Base-by-base conservation (phyloP, 2,113 vertebrate genomes). In the Aegithalos caudatus region DNA sequence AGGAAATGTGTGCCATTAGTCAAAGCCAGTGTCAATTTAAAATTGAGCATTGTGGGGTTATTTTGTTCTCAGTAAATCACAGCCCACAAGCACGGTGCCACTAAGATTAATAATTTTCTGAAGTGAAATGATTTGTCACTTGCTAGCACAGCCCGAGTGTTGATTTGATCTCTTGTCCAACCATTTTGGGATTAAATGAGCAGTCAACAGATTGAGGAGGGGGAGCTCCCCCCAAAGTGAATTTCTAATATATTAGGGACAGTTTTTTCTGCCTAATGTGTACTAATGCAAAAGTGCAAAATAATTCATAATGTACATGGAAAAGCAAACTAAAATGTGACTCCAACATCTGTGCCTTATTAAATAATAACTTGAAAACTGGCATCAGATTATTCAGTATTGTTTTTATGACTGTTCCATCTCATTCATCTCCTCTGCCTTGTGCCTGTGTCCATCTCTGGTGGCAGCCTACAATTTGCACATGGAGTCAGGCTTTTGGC, bases 61-160 rank as follows among this genome's bases (percentile, higher is more conserved):
- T 97, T 98, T 95, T 94, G 85, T 97, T 91, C 81, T 28, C 90
- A 58, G 35, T 97, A 94, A 95, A 97, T 98, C 98, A 91, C 28
- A 25, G 95, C 92, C 42, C 65, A 88, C 44, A 4, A 93, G 66
- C 86, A 60, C 71, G 11, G 80, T 9, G 6, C 94, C 87, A 60
- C 61, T 9, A 72, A 97, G 98, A 98, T 96, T 96, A 97, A 97
- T 98, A 81, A 91, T 96, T 94, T 86, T 94, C 86, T 44, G 71
- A 83, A 95, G 91, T 72, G 25, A 56, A 72, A 88, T 48, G 95
- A 97, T 98, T 98, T 95, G 95, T 98, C 98, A 94, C 88, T 71
- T 48, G 50, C 78, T 86, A 76, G 94, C 76, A 37, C 33, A 81
- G 95, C 91, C 84, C 51, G 24, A 64, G 54, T 64, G 79, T 92